Evolutionary conservation across 2,113 vertebrate species (phyloP), one percentile per base, ranked within the genome.

Genomic region (Varanus salvator): DNA sequence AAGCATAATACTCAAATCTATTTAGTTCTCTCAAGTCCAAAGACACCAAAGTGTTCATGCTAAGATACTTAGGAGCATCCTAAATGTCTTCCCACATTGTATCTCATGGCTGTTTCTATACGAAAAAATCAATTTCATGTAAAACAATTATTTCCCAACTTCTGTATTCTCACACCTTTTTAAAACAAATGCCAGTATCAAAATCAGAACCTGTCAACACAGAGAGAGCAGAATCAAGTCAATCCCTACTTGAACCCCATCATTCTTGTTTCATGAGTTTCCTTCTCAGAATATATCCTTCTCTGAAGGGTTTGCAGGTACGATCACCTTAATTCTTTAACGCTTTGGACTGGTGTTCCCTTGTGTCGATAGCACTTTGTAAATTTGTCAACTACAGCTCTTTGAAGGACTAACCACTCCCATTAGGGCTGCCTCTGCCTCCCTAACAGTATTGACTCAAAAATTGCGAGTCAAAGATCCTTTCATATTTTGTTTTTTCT

Each of bases 361-460:
- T 23, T 29, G 57, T 44, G 29, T 74, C 48, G 38, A 87, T 34
- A 77, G n/a, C 72, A 77, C 8, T 64, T 87, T 87, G 81, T 66
- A 34, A 57, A 77, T 87, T 72, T 85, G 44, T 44, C 84, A 72
- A 52, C 29, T 57, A 50, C 52, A 75, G 68, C 68, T 72, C n/a
- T 86, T 75, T 38, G 71, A 86, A 86, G 71, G 21, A 54, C 71
- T 85, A 86, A 86, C 69, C 38, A 74, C 71, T n/a, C 57, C 50
- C 69, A 84, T 84, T 84, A 69, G 31, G 81, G 9, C 31, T 85
- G 71, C 50, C 25, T 86, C 50, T 68, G 60, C 27, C 60, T 84
- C 52, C 31, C 84, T 86, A 74, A 86, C n/a, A 74, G 50, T 81
- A 14, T 74, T 75, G 50, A 75, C 31, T 38, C 50, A 31, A 57